Evolutionary conservation across 2,888 invertebrate species (phyloP).

Genomic region (Elegia similella): DNA sequence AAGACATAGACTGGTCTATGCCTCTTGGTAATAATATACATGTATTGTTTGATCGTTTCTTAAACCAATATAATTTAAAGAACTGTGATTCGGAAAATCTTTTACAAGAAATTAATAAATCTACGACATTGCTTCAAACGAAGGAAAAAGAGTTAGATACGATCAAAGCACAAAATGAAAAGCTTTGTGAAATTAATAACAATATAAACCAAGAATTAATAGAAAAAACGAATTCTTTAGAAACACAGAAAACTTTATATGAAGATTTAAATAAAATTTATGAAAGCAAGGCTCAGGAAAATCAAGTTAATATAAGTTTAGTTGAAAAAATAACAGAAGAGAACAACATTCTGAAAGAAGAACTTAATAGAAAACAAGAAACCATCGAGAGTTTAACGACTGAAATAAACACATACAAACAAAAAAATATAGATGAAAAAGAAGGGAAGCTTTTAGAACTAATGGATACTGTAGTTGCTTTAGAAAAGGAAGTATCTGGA

Average conservation of each 20-base stretch:
- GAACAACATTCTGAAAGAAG: slow-evolving; percentile 42
- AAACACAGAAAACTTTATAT: slow-evolving; percentile 34
- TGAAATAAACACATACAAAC: slow-evolving; percentile 25
- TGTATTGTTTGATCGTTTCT: slow-evolving; percentile 45
- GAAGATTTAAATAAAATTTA: slow-evolving; percentile 45
- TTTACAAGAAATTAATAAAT: slow-evolving; percentile 38
- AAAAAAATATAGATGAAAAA: slow-evolving; percentile 28
- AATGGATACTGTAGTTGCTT: slow-evolving; percentile 34
- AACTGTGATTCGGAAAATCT: slow-evolving; percentile 28
- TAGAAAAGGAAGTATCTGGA: slow-evolving; percentile 43
- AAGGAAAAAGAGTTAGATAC: slow-evolving; percentile 43
- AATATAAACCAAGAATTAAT: slow-evolving; percentile 34
- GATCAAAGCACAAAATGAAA: slow-evolving; percentile 34
- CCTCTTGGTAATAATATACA: slow-evolving; percentile 41
- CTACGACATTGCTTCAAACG: slow-evolving; percentile 38
- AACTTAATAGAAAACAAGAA: slow-evolving; percentile 41
- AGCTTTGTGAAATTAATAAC: slow-evolving; percentile 39
- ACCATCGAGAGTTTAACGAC: slow-evolving; percentile 35
- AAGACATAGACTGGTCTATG: slow-evolving; percentile 39
- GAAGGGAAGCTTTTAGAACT: slow-evolving; percentile 39
- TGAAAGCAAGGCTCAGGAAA: slow-evolving; percentile 47
- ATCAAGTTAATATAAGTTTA: slow-evolving; percentile 35
- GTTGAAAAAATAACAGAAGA: slow-evolving; percentile 48
- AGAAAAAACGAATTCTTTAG: slow-evolving; percentile 40
- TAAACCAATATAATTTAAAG: slow-evolving; percentile 30